Evolutionary conservation across 2,888 invertebrate species (phyloP).

Genomic region (Busseola fusca): DNA sequence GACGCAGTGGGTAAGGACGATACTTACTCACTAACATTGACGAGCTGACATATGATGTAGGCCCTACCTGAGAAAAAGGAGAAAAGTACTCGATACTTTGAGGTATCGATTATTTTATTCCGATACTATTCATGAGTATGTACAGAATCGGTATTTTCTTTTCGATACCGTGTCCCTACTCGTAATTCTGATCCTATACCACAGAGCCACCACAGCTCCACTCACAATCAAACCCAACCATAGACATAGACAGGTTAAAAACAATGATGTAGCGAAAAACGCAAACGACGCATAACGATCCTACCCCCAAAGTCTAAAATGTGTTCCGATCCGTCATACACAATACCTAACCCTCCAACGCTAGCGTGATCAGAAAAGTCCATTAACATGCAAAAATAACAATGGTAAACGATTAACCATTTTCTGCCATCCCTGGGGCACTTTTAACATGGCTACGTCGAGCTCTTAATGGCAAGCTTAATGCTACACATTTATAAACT

Average conservation of each 20-base stretch:
- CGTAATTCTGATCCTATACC: too few species aligned
- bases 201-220: too few species aligned
- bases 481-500: conserved; percentile 35
- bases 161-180: too few species aligned
- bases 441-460: conserved; percentile 40
- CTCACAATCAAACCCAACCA: neutral
- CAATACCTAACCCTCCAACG: conserved; percentile 20
- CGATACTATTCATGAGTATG: too few species aligned
- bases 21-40: too few species aligned
- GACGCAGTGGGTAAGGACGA: too few species aligned
- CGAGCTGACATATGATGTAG: too few species aligned
- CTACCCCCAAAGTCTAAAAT: conserved; percentile 19
- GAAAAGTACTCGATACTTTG: too few species aligned
- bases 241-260: conserved; percentile 17
- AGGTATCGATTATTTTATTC: too few species aligned
- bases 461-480: conserved; percentile 30
- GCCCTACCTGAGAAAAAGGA: too few species aligned
- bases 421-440: conserved; percentile 40
- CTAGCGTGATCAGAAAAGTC: conserved; percentile 53
- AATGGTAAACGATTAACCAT: conserved; percentile 58
- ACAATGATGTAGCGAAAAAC: neutral
- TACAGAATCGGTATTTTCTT: too few species aligned
- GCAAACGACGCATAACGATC: conserved; percentile 31
- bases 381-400: conserved; percentile 62
- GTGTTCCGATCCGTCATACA: conserved; percentile 28